Evolutionary conservation across 2,113 vertebrate species (phyloP).

Genomic region (Pseudorectes ferrugineus): DNA sequence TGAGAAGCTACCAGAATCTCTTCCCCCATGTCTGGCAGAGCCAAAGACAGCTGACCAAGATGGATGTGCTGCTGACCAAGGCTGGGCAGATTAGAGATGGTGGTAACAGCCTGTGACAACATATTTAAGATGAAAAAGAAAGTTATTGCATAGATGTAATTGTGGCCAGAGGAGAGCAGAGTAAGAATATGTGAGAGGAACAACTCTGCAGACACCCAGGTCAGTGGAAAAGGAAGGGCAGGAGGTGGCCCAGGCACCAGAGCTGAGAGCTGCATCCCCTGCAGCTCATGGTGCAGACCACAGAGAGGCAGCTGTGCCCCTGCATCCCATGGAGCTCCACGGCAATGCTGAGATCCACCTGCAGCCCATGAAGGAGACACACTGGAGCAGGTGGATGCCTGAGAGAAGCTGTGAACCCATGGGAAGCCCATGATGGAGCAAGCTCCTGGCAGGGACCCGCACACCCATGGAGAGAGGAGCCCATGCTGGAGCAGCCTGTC

Average conservation of each 20-base stretch:
- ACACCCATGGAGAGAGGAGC: background rate
- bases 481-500: accelerated
- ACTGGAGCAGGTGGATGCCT: background rate
- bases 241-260: background rate
- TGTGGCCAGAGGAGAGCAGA: background rate
- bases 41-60: too few relatives aligned
- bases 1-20: background rate
- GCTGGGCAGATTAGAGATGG: background rate
- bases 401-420: background rate
- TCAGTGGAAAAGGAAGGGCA: background rate
- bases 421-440: background rate
- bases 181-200: background rate
- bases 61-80: accelerated
- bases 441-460: background rate
- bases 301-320: background rate
- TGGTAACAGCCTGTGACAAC: background rate
- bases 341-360: background rate
- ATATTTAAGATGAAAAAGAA: too few relatives aligned
- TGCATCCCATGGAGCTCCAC: background rate
- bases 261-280: background rate
- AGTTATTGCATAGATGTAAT: background rate
- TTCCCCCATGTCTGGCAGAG: background rate
- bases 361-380: background rate
- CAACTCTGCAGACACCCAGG: background rate
- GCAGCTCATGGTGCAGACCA: background rate